These are phyloP conservation scores for Hemichromis elongatus DNA, from an alignment of 2,113 vertebrate species.

Conservation along the genomic window DNA sequence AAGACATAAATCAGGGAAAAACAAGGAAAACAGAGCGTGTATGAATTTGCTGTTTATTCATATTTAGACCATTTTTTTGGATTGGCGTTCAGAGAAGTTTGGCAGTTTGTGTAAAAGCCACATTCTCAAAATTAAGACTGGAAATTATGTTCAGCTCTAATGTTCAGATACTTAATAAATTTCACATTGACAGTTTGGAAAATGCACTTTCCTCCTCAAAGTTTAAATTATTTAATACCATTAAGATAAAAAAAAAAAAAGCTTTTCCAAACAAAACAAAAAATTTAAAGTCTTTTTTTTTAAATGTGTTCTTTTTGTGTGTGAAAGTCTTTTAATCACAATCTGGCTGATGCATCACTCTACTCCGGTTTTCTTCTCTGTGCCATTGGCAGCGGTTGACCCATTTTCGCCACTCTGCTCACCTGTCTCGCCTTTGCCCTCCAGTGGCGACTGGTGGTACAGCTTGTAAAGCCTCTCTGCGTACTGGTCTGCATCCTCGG, in stretches of 20 bases:
- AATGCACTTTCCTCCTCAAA: background rate
- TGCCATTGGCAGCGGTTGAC: background rate
- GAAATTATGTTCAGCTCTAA: background rate
- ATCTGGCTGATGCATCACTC: constrained; percentile 15
- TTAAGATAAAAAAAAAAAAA: background rate
- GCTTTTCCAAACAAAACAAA: background rate
- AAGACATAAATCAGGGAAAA: constrained; percentile 11
- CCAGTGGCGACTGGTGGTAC: constrained; percentile 63
- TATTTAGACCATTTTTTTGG: background rate
- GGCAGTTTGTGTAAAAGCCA: background rate
- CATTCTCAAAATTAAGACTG: background rate
- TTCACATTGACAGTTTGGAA: background rate
- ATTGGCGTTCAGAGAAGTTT: background rate
- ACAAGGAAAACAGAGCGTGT: background rate
- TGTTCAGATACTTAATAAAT: background rate
- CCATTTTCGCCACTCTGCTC: background rate
- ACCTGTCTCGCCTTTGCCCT: constrained; percentile 71
- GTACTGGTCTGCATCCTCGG: constrained; percentile 81
- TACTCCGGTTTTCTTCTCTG: constrained; percentile 26
- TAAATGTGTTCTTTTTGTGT: background rate
- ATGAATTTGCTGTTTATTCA: background rate
- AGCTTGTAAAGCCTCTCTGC: constrained; percentile 84
- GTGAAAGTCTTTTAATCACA: constrained; percentile 9
- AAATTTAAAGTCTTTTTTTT: background rate
- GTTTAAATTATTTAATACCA: background rate